Percentiles rank a stretch among this genome's conserved stretches.
Evolutionary conservation across 2,797 vertebrate genomes (phyloP).

Genomic region (Onychomys torridus): DNA sequence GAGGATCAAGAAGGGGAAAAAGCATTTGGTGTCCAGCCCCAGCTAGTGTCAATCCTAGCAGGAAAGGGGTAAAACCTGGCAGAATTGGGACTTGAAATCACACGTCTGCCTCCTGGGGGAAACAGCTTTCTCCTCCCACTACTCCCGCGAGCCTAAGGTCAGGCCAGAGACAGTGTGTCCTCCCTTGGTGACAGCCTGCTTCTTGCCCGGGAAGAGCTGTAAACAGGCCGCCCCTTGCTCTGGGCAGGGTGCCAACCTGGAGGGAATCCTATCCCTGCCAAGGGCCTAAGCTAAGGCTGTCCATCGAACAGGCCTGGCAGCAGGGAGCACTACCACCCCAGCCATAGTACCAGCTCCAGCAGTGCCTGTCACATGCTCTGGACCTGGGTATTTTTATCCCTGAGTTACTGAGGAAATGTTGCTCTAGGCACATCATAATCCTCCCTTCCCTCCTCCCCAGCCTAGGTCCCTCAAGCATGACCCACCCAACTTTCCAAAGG

Average conservation of each 20-base stretch:
- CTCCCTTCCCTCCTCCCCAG: constrained; percentile 64
- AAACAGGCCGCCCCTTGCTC: constrained; percentile 72
- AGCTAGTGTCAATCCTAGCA: neutral
- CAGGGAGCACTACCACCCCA: constrained; percentile 45
- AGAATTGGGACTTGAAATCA: neutral
- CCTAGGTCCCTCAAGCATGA: constrained; percentile 52
- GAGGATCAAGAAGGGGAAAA: neutral
- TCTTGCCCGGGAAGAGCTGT: constrained; percentile 65
- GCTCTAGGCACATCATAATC: constrained; percentile 76
- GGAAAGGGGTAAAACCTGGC: neutral
- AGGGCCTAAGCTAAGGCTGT: constrained; percentile 67
- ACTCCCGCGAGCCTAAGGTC: constrained; percentile 69
- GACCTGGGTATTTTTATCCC: constrained; percentile 86
- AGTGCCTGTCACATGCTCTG: constrained; percentile 84
- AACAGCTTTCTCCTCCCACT: constrained; percentile 25
- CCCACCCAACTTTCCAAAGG: constrained; percentile 9
- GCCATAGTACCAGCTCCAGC: constrained; percentile 79
- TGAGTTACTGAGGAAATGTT: constrained; percentile 83
- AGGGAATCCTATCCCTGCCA: constrained; percentile 81
- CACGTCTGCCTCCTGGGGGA: neutral
- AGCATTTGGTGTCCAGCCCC: neutral
- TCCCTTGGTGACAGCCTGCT: constrained; percentile 64
- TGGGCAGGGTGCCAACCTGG: constrained; percentile 74
- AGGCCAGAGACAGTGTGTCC: constrained; percentile 71
- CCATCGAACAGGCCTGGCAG: constrained; percentile 70